A percentile compares a stretch with the other conserved stretches of the same genome.
These are phyloP conservation scores for Petrocephalus microphthalmus DNA, from an alignment of 2,113 vertebrate genomes.

Conservation along the genomic window DNA sequence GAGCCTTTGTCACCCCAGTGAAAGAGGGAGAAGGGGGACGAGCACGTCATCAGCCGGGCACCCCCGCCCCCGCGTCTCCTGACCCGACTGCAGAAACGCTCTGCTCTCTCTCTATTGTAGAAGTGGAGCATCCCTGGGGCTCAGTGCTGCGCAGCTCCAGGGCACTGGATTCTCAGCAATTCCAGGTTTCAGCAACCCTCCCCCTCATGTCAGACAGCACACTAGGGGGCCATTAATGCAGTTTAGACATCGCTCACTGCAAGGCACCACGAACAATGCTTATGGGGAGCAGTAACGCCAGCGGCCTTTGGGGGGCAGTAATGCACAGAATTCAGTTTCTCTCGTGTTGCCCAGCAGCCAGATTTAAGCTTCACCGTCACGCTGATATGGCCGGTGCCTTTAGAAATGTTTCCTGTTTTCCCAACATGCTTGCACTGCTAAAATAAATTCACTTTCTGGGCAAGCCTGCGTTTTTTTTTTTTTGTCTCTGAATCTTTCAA, in stretches of 20 bases:
- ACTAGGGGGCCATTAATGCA: neutral
- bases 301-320: neutral
- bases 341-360: neutral
- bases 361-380: neutral
- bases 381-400: neutral
- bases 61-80: constrained; percentile 21
- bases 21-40: neutral
- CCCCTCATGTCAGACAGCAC: neutral
- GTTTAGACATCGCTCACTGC: neutral
- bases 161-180: neutral
- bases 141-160: neutral
- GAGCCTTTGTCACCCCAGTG: constrained; percentile 51
- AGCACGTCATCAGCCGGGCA: neutral
- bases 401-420: neutral
- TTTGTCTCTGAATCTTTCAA: neutral
- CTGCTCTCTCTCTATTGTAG: constrained; percentile 26
- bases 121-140: neutral
- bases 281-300: neutral
- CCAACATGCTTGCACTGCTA: neutral
- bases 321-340: neutral
- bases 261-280: neutral
- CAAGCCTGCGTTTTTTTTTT: neutral
- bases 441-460: neutral
- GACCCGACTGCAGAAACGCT: constrained; percentile 41
- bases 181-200: neutral